Evolutionary conservation across 1,140 invertebrate genomes (phyloP), one percentile per base, ranked within the genome.

Genomic region (Drosophila quadrilineata): DNA sequence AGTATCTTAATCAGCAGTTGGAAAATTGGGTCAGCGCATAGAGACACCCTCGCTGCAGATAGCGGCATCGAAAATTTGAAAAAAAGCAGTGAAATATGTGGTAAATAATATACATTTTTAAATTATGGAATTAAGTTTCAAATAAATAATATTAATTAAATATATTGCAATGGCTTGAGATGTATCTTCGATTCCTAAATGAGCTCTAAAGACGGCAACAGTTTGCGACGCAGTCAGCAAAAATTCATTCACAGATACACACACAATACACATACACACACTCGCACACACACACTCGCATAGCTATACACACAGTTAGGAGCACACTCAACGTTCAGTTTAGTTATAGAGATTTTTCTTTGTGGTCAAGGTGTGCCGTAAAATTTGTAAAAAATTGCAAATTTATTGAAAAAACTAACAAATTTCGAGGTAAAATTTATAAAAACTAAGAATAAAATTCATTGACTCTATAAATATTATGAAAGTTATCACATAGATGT

Each of bases 331-430:
- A 45, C 56, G 58, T 41, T 48, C 86, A 84, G 53, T 88, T 86
- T 69, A 86, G 76, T 79, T 77, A 57, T 82, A 88, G 70, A 88
- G 72, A 84, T 80, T 84, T 87, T 84, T 88, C 77, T 62, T 75
- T 75, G 82, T 82, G 75, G 77, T 71, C 74, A 68, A 71, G 66
- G 64, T 71, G 69, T 54, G 53, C 54, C 40, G 67, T 66, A 19
- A 72, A 77, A 87, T 66, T 75, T 67, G 71, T 88, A 85, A 88
- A 88, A 88, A 88, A 88, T 88, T 88, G 87, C 87, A 88, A 88
- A 88, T 88, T 75, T 88, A 85, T 88, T 88, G 71, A 88, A 88
- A 72, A 88, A 88, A 88, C 84, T 88, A 68, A 88, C 80, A 67
- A 88, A 68, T 88, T 88, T 88, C 84, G 87, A 88, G 87, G 87